Evolutionary conservation across 2,797 vertebrate genomes (phyloP).

Genomic region (Lagocephalus sceleratus): DNA sequence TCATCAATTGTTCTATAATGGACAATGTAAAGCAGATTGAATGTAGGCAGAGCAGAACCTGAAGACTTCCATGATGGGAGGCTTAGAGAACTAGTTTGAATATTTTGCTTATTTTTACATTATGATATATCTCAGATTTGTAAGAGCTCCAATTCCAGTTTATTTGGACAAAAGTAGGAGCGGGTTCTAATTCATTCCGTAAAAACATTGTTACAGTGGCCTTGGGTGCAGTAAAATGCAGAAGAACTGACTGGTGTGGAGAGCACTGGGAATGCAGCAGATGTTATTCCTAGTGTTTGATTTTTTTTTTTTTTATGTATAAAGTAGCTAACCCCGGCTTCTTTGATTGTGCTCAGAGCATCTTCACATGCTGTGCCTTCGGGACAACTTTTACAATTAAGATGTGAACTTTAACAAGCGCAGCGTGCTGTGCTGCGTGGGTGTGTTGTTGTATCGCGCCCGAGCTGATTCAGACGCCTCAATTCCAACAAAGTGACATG

Average conservation of each 20-base stretch:
- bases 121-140: conserved; percentile 41
- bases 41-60: conserved; percentile 36
- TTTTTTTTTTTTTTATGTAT: too few species aligned
- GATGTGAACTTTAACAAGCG: background rate
- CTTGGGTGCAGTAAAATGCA: conserved; percentile 10
- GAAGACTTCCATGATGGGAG: conserved; percentile 31
- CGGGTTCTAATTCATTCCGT: conserved; percentile 22
- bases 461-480: background rate
- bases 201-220: conserved; percentile 10
- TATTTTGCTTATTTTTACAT: conserved; percentile 35
- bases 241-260: background rate
- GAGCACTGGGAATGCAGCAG: conserved; percentile 11
- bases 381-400: background rate
- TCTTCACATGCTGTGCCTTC: background rate
- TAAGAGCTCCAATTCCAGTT: conserved; percentile 40
- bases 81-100: conserved; percentile 25
- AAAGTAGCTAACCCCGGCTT: too few species aligned
- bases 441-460: background rate
- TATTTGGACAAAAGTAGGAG: conserved; percentile 25
- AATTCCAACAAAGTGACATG: background rate
- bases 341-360: background rate
- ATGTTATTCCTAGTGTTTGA: conserved; percentile 1
- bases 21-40: conserved; percentile 48
- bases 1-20: conserved; percentile 50
- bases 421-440: too few species aligned